Evolutionary conservation across 2,113 vertebrate genomes (phyloP), one percentile per base, ranked within the genome.

Genomic region (Pungitius pungitius): DNA sequence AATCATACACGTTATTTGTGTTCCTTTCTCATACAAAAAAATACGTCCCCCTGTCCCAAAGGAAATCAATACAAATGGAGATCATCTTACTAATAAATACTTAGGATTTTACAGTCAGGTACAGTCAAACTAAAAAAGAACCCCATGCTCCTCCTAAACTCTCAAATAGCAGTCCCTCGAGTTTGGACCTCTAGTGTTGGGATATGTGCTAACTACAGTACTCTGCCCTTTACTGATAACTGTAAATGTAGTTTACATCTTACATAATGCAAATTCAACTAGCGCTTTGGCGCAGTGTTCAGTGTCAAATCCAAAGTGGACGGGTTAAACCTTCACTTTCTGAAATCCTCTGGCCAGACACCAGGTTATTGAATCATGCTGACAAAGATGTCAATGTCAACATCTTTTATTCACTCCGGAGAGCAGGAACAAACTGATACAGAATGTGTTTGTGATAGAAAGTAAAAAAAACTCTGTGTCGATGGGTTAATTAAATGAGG

Each of bases 391-490:
- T 26, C 26, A 35, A 27, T 72, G 24, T 62, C 22, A 42, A 61
- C 56, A 39, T 59, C 27, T 10, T 60, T 4, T 14, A 51, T 9
- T n/a, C 39, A 39, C 56, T 39, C 1, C 26, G 17, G 20, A 71
- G 6, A 49, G 42, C 40, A 37, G 30, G n/a, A 30, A 27, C 22
- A 15, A 27, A 8, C 57, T 42, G 47, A 40, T 54, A 42, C 17
- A 73, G 47, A 9, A 39, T 39, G 57, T 61, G 57, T 60, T 26
- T 71, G 14, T 37, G 42, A 71, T 37, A 37, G 17, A 54, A 39
- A 24, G 4, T 4, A 4, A 24, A 67, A 18, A 35, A 26, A 24
- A 26, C 17, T 22, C 12, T 57, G n/a, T 57, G 40, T 58, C 17
- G 55, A 45, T 57, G 26, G 27, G 27, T 58, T 57, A 24, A 57